A percentile compares a stretch with the other conserved stretches of the same genome.
Evolutionary conservation across 2,888 invertebrate genomes (phyloP).

Genomic region (Rotaria socialis): DNA sequence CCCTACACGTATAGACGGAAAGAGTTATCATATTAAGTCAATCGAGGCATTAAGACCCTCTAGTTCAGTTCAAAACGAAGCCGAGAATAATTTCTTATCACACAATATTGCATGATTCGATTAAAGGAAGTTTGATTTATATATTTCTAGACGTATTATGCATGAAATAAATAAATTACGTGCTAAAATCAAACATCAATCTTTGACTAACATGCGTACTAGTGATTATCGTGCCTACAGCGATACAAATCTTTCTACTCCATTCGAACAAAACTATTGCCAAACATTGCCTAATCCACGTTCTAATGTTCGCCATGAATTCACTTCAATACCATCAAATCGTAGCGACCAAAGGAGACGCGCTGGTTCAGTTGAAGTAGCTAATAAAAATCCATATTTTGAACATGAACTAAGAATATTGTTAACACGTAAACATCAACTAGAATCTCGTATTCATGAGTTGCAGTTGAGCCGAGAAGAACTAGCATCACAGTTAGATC

Average conservation of each 20-base stretch:
- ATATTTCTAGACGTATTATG: not conserved
- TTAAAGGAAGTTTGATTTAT: too few relatives aligned
- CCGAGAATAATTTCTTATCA: too few relatives aligned
- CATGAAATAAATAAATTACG: slow-evolving; percentile 21
- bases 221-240: slow-evolving; percentile 1
- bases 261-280: not conserved
- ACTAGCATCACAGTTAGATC: slow-evolving; percentile 90
- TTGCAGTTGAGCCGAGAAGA: slow-evolving; percentile 87
- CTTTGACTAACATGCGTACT: not conserved
- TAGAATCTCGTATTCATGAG: slow-evolving; percentile 84
- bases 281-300: not conserved
- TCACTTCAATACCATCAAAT: not conserved
- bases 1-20: too few relatives aligned
- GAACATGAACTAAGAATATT: slow-evolving; percentile 84
- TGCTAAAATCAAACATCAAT: not conserved
- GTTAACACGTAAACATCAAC: slow-evolving; percentile 84
- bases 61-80: too few relatives aligned
- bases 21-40: too few relatives aligned
- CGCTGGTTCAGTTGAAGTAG: slow-evolving; percentile 45
- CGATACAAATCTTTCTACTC: not conserved
- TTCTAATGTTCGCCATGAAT: not conserved
- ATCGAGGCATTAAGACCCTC: too few relatives aligned
- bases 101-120: too few relatives aligned
- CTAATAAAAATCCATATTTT: slow-evolving; percentile 68
- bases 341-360: not conserved